phyloP scores from a whole-genome alignment of 2,113 vertebrate species.

The Sclerurus mexicanus region DNA sequence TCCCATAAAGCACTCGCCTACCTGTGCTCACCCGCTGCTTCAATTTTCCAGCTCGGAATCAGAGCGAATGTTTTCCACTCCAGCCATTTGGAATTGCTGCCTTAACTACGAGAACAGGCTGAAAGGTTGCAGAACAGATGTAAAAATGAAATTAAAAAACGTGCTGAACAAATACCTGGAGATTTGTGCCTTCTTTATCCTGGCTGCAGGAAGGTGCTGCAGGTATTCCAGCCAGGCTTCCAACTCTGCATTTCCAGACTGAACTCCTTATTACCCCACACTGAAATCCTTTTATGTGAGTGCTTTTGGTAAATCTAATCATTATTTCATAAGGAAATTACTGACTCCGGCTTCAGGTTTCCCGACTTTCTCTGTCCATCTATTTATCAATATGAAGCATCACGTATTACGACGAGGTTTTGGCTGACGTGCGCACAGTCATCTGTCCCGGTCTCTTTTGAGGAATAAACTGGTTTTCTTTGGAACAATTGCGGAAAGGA shows the following conservation, averaged over 20 bases:
- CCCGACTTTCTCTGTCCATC: not conserved
- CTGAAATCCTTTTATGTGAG: not conserved
- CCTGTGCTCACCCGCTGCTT: constrained; percentile 20
- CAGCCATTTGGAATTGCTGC: not conserved
- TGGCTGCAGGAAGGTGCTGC: not conserved
- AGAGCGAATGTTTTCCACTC: not conserved
- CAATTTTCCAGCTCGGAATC: constrained; percentile 61
- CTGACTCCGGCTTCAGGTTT: not conserved
- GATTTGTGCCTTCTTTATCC: not conserved
- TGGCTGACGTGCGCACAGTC: not conserved
- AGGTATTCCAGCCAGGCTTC: not conserved
- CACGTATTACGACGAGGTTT: not conserved
- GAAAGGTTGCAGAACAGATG: not conserved
- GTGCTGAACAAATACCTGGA: not conserved
- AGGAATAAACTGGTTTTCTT: not conserved
- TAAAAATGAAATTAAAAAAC: not conserved
- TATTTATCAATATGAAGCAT: not conserved
- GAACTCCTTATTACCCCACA: not conserved
- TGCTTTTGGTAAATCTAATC: not conserved
- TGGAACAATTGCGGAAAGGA: not conserved
- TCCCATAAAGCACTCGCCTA: constrained; percentile 32
- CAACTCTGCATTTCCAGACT: not conserved
- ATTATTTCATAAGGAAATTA: constrained; percentile 3
- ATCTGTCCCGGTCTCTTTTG: not conserved
- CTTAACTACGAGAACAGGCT: not conserved